Evolutionary conservation across 1,140 invertebrate species (phyloP).

Genomic region (Procambarus clarkii): DNA sequence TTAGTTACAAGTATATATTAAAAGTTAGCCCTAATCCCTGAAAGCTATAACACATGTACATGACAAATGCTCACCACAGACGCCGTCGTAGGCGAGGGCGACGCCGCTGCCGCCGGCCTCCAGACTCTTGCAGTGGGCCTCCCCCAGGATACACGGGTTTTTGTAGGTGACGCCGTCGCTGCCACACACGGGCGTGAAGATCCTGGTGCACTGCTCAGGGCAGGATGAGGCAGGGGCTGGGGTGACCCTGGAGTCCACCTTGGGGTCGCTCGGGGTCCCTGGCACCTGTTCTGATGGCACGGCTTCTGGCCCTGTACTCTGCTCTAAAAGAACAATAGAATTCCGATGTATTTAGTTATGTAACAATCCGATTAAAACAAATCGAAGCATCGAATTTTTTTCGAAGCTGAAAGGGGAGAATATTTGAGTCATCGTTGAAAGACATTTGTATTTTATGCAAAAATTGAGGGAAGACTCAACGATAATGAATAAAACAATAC

Average conservation of each 20-base stretch:
- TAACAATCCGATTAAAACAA: too few relatives aligned
- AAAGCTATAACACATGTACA: background rate
- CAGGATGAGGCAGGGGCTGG: background rate
- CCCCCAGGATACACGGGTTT: constrained; percentile 86
- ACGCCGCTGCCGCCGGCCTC: background rate
- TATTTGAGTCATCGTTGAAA: too few relatives aligned
- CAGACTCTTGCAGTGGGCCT: constrained; percentile 20
- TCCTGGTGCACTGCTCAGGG: background rate
- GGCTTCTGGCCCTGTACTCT: background rate
- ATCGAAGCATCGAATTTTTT: too few relatives aligned
- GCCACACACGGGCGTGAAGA: background rate
- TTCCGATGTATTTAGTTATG: too few relatives aligned
- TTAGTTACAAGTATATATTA: too few relatives aligned
- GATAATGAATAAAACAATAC: too few relatives aligned
- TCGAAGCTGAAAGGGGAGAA: too few relatives aligned
- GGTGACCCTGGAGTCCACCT: background rate
- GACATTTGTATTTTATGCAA: too few relatives aligned
- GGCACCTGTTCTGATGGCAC: too few relatives aligned
- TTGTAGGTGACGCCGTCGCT: constrained; percentile 90
- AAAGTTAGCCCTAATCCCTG: too few relatives aligned
- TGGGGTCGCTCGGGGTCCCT: background rate
- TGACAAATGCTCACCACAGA: constrained; percentile 32
- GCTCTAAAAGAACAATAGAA: too few relatives aligned
- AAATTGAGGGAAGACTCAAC: too few relatives aligned
- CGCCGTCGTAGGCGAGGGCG: background rate